Conservation (phyloP, 2,888 invertebrate genomes). For the Tromatobia lineatoria region DNA sequence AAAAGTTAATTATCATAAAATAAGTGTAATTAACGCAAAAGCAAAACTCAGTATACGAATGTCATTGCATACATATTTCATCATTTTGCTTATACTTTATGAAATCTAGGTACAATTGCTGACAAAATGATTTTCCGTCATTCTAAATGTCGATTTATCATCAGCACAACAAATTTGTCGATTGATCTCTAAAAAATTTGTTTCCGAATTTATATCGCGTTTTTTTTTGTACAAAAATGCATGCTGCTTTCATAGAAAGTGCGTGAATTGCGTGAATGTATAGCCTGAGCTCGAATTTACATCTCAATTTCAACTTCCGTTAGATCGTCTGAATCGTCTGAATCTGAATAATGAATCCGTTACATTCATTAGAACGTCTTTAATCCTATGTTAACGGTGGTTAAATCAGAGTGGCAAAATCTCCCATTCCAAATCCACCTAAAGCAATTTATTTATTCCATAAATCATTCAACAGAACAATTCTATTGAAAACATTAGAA, state of each 20-base stretch:
- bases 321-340: too few relatives aligned
- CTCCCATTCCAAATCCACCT: too few relatives aligned
- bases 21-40: not conserved
- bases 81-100: not conserved
- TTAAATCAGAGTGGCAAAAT: too few relatives aligned
- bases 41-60: not conserved
- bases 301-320: not conserved
- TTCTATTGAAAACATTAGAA: too few relatives aligned
- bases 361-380: not conserved
- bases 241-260: not conserved
- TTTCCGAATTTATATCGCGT: not conserved
- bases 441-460: too few relatives aligned
- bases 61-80: slow-evolving; percentile 1
- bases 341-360: too few relatives aligned
- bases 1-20: not conserved
- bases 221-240: not conserved
- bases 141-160: not conserved
- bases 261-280: not conserved
- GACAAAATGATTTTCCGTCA: not conserved
- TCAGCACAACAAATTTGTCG: not conserved
- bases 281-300: not conserved
- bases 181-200: not conserved
- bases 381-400: not conserved
- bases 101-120: slow-evolving; percentile 5
- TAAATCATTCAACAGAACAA: too few relatives aligned